Conservation (phyloP, 2,113 vertebrate genomes). For the Anoplopoma fimbria region DNA sequence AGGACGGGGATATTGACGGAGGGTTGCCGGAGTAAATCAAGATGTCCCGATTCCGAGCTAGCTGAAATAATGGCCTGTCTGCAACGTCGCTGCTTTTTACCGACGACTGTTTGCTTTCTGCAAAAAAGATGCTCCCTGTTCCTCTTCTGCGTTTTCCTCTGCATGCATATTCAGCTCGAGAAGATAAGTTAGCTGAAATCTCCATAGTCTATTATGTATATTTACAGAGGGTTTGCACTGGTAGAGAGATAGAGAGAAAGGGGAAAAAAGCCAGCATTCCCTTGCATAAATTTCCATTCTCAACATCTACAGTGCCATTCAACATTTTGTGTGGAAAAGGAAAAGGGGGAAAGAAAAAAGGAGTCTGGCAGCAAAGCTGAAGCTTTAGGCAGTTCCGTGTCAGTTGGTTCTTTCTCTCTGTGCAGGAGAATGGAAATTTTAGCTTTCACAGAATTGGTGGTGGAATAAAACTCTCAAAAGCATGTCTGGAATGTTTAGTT, state of each 20-base stretch:
- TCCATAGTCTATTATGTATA: constrained; percentile 57
- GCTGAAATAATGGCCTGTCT: constrained; percentile 60
- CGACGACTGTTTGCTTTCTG: constrained; percentile 44
- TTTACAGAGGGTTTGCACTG: constrained; percentile 53
- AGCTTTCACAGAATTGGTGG: constrained; percentile 48
- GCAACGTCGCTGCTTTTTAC: constrained; percentile 27
- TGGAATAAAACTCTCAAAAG: constrained; percentile 45
- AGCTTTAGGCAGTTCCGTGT: constrained; percentile 66
- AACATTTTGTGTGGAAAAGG: constrained; percentile 48
- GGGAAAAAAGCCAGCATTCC: constrained; percentile 27
- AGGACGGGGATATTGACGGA: constrained; percentile 49
- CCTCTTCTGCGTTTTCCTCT: neutral
- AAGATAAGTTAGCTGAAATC: constrained; percentile 50
- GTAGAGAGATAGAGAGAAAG: neutral
- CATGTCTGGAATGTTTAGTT: constrained; percentile 40
- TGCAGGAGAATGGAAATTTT: constrained; percentile 49
- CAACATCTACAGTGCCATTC: constrained; percentile 60
- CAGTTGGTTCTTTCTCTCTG: constrained; percentile 45
- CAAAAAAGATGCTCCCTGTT: constrained; percentile 22
- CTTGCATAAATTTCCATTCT: constrained; percentile 71
- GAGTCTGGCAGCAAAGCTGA: constrained; percentile 60
- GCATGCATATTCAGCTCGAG: constrained; percentile 42
- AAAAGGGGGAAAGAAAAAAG: constrained; percentile 43
- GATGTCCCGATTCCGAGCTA: constrained; percentile 41
- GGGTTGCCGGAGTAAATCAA: constrained; percentile 63